Evolutionary conservation across 1,140 invertebrate species (phyloP), one percentile per base, ranked within the genome.

Genomic region (Conus ventricosus): DNA sequence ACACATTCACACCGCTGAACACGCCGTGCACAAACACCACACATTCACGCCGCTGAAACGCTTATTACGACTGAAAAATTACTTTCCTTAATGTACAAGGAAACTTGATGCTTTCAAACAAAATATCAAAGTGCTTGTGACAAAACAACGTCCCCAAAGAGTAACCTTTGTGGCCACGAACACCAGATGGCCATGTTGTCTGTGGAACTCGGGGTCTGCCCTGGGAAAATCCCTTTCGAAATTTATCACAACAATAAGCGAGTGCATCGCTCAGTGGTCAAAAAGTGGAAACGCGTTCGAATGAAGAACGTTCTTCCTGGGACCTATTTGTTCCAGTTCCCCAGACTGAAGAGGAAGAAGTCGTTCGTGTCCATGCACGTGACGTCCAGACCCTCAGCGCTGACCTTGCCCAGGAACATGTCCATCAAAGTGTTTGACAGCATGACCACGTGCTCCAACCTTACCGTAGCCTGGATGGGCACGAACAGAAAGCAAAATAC

Each of bases 401-500:
- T 92, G 78, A 90, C 90, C 67, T 92, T 92, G 83, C 94, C 94
- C 1, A 55, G 89, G 5, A 91, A 94, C 80, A 91, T 90, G 60
- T 86, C 85, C 23, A 89, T 95, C 39, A 88, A 89, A 53, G 90
- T 93, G 76, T 91, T 91, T n/a, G 89, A 91, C n/a, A 92, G 90
- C 15, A 80, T 92, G 25, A 92, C 91, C 15, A 92, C 93, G 10
- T 94, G 94, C 89, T 85, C 91, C 84, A 92, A 89, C 81, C 90
- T 94, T 25, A 95, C 92, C 11, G 86, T 95, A 0, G 91, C 92
- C 7, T 95, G 94, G 94, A 88, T 91, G 83, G 91, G 90, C 10
- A 89, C 91, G 2, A 90, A 92, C 20, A 91, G 93, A 17, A 92
- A 92, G 75, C 93, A 94, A 23, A 89, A 25, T 95, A 94, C 83